Base-by-base conservation (phyloP, 1,140 invertebrate genomes). In the Brachystomella parvula region DNA sequence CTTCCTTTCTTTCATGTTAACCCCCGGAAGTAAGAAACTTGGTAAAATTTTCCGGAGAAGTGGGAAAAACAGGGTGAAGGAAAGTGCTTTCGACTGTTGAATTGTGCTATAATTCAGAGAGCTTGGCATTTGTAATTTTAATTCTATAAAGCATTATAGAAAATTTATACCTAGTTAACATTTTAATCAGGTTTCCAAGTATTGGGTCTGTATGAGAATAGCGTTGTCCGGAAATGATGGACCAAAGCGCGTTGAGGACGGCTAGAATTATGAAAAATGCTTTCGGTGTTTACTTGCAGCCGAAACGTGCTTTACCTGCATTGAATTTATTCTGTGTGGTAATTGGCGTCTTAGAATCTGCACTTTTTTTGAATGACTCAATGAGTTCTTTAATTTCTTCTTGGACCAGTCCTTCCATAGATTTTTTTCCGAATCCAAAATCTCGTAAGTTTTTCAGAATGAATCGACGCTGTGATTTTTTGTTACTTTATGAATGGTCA, bases 231-330 rank as follows among this genome's bases (percentile, higher is more conserved):
- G n/a, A 60, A 1, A 65, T 9, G 29, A 65, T 39, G n/a, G 32
- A 35, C 64, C 64, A 65, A n/a, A 65, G 32, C 17, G 61, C 30
- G 32, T 67, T 67, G 2, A 67, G 24, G 1, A 67, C 61, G 2
- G 61, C 49, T 26, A 15, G 24, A 53, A 9, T 15, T 15, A 17
- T 17, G 9, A 9, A 53, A 19, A 19, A 6, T 53, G 12, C 24
- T 53, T 24, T 17, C 12, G 12, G 3, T 53, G 12, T 15, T 19
- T 39, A 39, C 6, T 39, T 39, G 35, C 35, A 39, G 19, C 35
- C 19, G 35, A 39, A 39, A 53, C 3, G 12, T 53, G 49, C 6
- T 53, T 53, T 53, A 53, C 49, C 49, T 53, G 49, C 61, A 47
- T 67, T 63, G 39, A 67, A 67, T 21, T 21, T 44, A 35, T 31